These are phyloP conservation scores for Phlogophora meticulosa DNA, from an alignment of 2,888 invertebrate genomes.

Conservation along the genomic window DNA sequence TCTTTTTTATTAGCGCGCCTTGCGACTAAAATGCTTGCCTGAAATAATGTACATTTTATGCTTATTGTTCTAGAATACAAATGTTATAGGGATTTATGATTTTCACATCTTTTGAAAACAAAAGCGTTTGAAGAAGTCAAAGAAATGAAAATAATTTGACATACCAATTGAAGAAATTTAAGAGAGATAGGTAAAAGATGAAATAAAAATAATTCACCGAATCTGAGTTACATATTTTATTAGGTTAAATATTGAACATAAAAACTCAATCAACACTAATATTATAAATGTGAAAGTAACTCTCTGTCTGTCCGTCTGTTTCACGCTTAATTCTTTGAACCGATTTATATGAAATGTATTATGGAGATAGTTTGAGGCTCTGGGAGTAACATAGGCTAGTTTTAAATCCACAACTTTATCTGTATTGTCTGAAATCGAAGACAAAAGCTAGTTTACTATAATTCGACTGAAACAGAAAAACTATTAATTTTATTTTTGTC, in stretches of 20 bases:
- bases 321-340: no score
- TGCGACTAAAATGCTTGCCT: neutral
- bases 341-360: no score
- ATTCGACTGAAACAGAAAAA: no score
- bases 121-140: neutral
- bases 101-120: neutral
- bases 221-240: neutral
- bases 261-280: no score
- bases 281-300: no score
- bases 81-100: neutral
- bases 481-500: neutral
- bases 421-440: no score
- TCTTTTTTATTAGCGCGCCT: constrained; percentile 17
- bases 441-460: no score
- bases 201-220: neutral
- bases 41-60: constrained; percentile 8
- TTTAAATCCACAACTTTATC: no score
- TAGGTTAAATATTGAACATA: no score
- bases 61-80: constrained; percentile 1
- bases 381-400: no score
- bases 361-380: no score
- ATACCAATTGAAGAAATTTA: neutral
- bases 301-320: no score
- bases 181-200: neutral
- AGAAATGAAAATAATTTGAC: neutral